Evolutionary conservation across 1,140 invertebrate genomes (phyloP), one percentile per base, ranked within the genome.

Genomic region (Ceratina australensis): DNA sequence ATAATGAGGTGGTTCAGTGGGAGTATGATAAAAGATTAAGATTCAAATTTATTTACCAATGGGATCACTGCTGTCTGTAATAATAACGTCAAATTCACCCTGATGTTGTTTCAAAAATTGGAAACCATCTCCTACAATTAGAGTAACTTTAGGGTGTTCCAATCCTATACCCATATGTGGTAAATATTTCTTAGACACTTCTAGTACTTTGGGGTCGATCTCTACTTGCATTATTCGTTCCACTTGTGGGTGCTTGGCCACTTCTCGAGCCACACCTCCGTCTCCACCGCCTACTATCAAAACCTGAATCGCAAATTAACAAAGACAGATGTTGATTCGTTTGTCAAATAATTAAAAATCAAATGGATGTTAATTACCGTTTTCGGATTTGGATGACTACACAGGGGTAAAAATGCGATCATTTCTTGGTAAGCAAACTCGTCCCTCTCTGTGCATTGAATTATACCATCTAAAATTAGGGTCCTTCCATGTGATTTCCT

Each of bases 371-470:
- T 20, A 22, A n/a, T 57, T 10, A 57, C 16, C 54, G n/a, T 97
- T 91, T 96, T 95, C 0, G 99, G 98, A 89, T 96, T 95, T 3
- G 96, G 95, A 93, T 99, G 98, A 83, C 94, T 95, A 88, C 97
- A 98, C 0, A 99, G 90, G 0, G 99, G 98, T 33, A 99, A 88
- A 93, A 98, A 98, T 3, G 98, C 94, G 80, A 99, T 97, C 98
- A 99, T 99, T 93, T 99, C 99, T 93, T 99, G 98, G 91, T 99
- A 99, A 0, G 98, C 95, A 91, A 98, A 99, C 92, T 99, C 99
- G 94, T 99, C 99, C 79, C 94, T 94, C 90, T 99, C 96, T 3
- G 98, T 98, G 84, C 97, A 98, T 90, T 99, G 99, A 86, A 99
- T 99, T 8, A 99, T 97, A 56, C 98, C 98, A 93, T 99, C 99